Evolutionary conservation across 1,140 invertebrate species (phyloP), one percentile per base, ranked within the genome.

Genomic region (Cheumatopsyche charites): DNA sequence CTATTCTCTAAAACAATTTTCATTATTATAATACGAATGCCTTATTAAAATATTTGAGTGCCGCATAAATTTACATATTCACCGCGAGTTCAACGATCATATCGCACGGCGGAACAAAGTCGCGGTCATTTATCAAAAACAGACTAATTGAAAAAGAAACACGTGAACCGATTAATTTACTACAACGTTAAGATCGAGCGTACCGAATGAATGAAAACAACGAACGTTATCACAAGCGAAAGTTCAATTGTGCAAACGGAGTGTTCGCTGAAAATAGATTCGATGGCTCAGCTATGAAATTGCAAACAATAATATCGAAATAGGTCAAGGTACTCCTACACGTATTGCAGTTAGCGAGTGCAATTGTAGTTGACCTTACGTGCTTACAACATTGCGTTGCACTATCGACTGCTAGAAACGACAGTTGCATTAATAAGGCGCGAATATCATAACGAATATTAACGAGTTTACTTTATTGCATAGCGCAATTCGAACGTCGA

Each of bases 251-350:
- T 36, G 29, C 9, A 36, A 3, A 36, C 29, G 3, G 29, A 36
- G 3, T 4, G 29, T 36, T 9, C 3, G 29, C 9, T 9, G 29
- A 3, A 36, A 9, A 36, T 36, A 36, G 29, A 3, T 36, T 3
- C 9, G 29, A 36, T 36, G 9, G 9, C 9, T 4, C 9, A 36
- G 9, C 9, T 9, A 36, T 36, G 29, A 36, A 36, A 36, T 4
- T 36, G 29, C 9, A 36, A 36, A 36, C 3, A 9, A 36, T 4
- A 36, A 36, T 36, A 36, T 36, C 29, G 9, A 52, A 11, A 52
- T 52, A 52, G 47, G 47, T 52, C 47, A 52, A 52, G 47, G 47
- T 17, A 19, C 15, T 52, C 45, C 45, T 15, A 52, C 19, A 17
- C 47, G 19, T 52, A 52, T 17, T 52, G 47, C 47, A 17, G 29